Evolutionary conservation across 2,888 invertebrate species (phyloP).

Genomic region (Pseudococcus jackbeardsleyi): DNA sequence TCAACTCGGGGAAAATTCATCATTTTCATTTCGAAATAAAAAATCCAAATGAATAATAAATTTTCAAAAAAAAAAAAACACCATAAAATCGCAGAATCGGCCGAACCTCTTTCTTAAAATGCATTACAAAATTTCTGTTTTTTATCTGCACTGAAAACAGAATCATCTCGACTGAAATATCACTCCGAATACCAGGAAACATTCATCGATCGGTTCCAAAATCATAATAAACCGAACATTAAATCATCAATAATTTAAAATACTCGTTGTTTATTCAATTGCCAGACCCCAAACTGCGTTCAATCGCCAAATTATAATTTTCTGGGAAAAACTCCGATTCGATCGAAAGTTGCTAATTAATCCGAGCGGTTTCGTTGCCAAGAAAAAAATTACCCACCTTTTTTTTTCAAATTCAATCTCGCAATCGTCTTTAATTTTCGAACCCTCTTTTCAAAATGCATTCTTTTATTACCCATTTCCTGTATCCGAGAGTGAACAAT

Average conservation of each 20-base stretch:
- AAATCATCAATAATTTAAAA: conserved; percentile 14
- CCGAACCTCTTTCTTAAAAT: neutral
- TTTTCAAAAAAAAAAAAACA: neutral
- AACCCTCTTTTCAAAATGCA: neutral
- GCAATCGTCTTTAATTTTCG: neutral
- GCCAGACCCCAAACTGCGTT: neutral
- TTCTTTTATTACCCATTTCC: neutral
- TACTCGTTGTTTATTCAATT: neutral
- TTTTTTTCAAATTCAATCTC: neutral
- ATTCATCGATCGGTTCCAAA: neutral
- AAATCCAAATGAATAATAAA: too few species aligned
- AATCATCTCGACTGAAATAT: neutral
- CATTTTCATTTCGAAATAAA: too few species aligned
- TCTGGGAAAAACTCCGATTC: neutral
- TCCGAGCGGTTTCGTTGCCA: neutral
- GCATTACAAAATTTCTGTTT: neutral
- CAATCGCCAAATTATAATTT: conserved; percentile 16
- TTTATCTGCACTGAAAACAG: neutral
- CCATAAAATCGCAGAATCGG: neutral
- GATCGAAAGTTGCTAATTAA: neutral
- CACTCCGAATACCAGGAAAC: neutral
- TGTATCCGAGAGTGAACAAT: neutral
- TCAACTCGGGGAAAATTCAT: too few species aligned
- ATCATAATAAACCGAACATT: neutral
- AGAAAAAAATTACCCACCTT: neutral